Base-by-base conservation (phyloP, 2,888 invertebrate species). In the Romanomermis culicivorax region DNA sequence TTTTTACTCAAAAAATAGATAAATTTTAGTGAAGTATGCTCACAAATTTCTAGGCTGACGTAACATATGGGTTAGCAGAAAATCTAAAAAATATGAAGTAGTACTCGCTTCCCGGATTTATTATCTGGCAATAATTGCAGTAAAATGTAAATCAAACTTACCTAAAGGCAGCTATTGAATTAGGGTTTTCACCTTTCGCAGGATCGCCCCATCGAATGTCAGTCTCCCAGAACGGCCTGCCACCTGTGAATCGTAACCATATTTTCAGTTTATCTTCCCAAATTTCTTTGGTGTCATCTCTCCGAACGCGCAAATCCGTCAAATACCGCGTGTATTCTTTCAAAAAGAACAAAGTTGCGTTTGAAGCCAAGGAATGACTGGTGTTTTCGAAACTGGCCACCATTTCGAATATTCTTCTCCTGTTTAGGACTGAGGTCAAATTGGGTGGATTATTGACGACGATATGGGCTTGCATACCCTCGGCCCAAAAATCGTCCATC, bases 401-500 rank as follows among this genome's bases (percentile, higher is more conserved):
- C 53, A 56, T 48, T 14, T 36, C 20, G 1, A 43, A 1, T 11
- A 51, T 24, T 26, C 29, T 24, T 14, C 53, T 60, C 62, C 65
- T n/a, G n/a, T 53, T 51, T 20, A 4, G 52, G 24, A n/a, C 24
- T 27, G 17, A 20, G 1, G 61, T 60, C 17, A 67, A 54, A 55
- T 64, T 60, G 17, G 67, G 67, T n/a, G 64, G 63, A 11, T 60
- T 60, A 29, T 64, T 55, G 7, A 67, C 60, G 29, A 55, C 57
- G 42, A 61, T 56, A 30, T 60, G 56, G 27, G 57, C 50, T 26
- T 59, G 59, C 23, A 58, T 20, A 61, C 64, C 17, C 64, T 65
- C 53, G 24, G 63, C 63, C 17, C 56, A 49, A 29, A 85, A 88
- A 71, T 83, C 85, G 27, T 4, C 4, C 11, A 49, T 25, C 50